phyloP scores from a whole-genome alignment of 2,113 vertebrate species.

The Uria lomvia region DNA sequence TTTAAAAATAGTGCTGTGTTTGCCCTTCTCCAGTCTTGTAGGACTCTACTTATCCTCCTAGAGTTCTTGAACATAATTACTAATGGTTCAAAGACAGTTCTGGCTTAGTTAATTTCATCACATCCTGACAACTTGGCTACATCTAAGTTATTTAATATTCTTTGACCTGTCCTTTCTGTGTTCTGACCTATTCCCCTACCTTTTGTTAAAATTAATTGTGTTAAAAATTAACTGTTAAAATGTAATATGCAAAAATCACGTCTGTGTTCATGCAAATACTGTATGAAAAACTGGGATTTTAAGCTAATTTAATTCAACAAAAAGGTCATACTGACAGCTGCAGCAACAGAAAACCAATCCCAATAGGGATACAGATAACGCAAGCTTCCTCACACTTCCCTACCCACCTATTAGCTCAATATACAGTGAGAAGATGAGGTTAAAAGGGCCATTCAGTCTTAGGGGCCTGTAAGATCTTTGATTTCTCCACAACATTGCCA shows the following conservation, averaged over 20 bases:
- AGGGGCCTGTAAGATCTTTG: neutral
- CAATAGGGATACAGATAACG: neutral
- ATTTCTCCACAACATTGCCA: neutral
- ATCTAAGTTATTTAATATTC: slow-evolving; percentile 32
- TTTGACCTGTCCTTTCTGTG: slow-evolving; percentile 14
- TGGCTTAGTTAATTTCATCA: slow-evolving; percentile 37
- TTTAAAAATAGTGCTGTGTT: neutral
- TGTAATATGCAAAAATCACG: slow-evolving; percentile 17
- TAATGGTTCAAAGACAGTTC: neutral
- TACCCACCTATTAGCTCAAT: neutral
- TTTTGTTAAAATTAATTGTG: slow-evolving; percentile 34
- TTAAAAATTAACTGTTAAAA: slow-evolving; percentile 20
- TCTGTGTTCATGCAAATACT: neutral
- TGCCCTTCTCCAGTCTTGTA: neutral
- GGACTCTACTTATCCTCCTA: neutral
- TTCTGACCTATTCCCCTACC: slow-evolving; percentile 11
- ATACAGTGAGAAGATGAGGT: neutral
- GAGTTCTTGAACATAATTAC: neutral
- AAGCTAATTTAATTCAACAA: slow-evolving; percentile 25
- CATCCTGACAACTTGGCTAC: neutral
- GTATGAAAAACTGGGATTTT: neutral
- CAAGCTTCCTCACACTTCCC: neutral
- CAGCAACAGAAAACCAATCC: neutral
- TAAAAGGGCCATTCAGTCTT: neutral
- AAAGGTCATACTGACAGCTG: slow-evolving; percentile 1